These are phyloP conservation scores for Cephalopachus bancanus DNA, from an alignment of 2,797 vertebrate species.

Conservation along the genomic window DNA sequence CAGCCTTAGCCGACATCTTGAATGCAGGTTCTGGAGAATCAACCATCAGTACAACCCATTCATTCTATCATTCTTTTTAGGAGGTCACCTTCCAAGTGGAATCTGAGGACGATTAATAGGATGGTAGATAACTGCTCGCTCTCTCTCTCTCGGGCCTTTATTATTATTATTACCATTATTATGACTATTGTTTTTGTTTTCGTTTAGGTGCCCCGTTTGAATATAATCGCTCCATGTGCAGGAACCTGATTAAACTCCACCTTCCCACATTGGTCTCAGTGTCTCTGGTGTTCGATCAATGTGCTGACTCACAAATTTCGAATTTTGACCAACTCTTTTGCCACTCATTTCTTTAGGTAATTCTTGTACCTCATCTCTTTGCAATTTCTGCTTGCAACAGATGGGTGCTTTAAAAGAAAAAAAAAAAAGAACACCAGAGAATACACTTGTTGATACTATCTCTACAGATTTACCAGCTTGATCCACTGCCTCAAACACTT, in stretches of 20 bases:
- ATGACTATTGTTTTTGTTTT: not conserved
- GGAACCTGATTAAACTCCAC: not conserved
- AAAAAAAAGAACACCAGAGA: not conserved
- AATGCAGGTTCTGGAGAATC: not conserved
- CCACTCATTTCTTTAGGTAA: not conserved
- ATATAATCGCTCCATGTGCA: not conserved
- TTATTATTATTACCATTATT: not conserved
- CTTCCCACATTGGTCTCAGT: not conserved
- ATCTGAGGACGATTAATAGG: not conserved
- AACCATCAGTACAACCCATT: not conserved
- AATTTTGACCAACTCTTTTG: not conserved
- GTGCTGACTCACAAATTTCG: not conserved
- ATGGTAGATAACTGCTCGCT: not conserved
- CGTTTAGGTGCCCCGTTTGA: not conserved
- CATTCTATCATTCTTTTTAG: not conserved
- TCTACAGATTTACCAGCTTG: not conserved
- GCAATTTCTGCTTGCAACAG: not conserved
- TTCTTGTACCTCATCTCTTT: not conserved
- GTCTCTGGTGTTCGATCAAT: not conserved
- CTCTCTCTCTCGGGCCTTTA: not conserved
- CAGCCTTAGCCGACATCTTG: no score
- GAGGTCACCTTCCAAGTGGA: slow-evolving; percentile 16
- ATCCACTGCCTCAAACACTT: not conserved
- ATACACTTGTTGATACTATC: not conserved
- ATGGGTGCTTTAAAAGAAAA: not conserved